These are phyloP conservation scores for Lycia hirtaria DNA, from an alignment of 2,888 invertebrate genomes.

Conservation along the genomic window DNA sequence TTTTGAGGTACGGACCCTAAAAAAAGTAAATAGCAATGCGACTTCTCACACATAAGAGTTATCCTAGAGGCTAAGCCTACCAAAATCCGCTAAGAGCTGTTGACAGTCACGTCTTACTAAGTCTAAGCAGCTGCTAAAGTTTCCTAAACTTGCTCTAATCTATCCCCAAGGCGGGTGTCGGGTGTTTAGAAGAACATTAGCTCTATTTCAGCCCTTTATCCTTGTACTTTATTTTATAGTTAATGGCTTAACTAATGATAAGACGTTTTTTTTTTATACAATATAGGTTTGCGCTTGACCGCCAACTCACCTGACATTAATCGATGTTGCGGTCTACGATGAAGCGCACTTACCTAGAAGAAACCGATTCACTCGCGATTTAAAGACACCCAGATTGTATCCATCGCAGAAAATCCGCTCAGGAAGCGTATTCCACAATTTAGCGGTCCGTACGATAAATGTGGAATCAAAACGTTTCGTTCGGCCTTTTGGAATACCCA, in stretches of 20 bases:
- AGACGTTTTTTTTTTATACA: not conserved
- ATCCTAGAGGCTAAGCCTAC: not conserved
- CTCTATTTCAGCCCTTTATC: not conserved
- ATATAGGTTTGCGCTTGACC: too few relatives aligned
- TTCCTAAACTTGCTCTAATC: constrained; percentile 9
- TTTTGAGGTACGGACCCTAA: too few relatives aligned
- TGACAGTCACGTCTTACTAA: constrained; percentile 11
- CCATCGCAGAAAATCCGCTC: too few relatives aligned
- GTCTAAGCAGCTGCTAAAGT: constrained; percentile 9
- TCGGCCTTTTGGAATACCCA: too few relatives aligned
- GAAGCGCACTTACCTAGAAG: too few relatives aligned
- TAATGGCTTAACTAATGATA: not conserved
- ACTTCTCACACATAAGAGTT: not conserved
- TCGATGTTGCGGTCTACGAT: too few relatives aligned
- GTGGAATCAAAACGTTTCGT: too few relatives aligned
- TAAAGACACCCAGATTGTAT: too few relatives aligned
- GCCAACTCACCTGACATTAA: too few relatives aligned
- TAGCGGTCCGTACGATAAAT: too few relatives aligned
- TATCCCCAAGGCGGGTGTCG: not conserved
- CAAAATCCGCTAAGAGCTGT: constrained; percentile 10
- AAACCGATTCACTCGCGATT: too few relatives aligned
- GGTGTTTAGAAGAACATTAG: not conserved
- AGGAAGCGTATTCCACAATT: too few relatives aligned
- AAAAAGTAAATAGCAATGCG: not conserved
- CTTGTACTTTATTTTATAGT: not conserved